phyloP scores from a whole-genome alignment of 2,113 vertebrate species.

The Psophia crepitans region DNA sequence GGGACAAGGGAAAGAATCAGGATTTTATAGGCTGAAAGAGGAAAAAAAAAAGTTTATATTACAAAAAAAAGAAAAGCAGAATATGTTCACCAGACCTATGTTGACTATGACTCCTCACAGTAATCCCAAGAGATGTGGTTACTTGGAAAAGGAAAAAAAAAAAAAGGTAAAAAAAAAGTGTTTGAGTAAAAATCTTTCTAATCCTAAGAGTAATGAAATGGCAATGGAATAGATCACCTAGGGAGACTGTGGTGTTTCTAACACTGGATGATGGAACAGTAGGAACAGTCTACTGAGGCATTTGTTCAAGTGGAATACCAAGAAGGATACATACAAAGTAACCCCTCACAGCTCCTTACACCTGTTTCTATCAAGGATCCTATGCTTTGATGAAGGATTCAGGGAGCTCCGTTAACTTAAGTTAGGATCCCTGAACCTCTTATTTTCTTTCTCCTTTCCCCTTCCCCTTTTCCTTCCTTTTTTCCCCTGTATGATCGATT shows the following conservation, averaged over 20 bases:
- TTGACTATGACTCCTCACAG: background rate
- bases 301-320: background rate
- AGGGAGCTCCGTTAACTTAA: background rate
- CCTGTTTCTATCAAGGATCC: background rate
- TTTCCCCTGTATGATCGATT: fast-evolving
- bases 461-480: too few species aligned
- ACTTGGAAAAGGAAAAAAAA: background rate
- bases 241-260: background rate
- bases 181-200: background rate
- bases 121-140: background rate
- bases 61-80: background rate
- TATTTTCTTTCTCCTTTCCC: background rate
- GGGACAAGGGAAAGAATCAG: background rate
- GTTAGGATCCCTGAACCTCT: background rate
- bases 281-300: background rate
- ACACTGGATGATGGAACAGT: background rate
- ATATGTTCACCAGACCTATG: background rate
- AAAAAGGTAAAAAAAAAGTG: too few species aligned
- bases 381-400: background rate
- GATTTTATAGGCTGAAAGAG: background rate
- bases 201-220: background rate
- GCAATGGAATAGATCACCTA: background rate
- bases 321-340: background rate
- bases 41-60: background rate
- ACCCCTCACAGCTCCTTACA: background rate